A percentile compares a stretch with the other conserved stretches of the same genome.
These are phyloP conservation scores for Hepsetus odoe DNA, from an alignment of 2,113 vertebrate species.

Conservation along the genomic window DNA sequence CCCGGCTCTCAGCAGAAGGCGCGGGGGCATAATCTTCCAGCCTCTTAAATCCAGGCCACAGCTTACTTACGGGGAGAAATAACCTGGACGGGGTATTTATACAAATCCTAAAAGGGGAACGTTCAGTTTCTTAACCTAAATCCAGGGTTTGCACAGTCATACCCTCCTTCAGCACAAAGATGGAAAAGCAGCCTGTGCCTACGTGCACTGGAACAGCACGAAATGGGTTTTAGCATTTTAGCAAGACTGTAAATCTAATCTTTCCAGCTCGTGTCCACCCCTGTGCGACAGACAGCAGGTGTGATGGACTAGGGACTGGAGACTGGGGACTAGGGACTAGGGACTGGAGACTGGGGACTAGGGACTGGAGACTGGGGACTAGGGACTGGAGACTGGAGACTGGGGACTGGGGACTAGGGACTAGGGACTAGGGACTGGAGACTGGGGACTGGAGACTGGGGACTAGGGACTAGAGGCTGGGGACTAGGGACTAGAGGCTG, in stretches of 20 bases:
- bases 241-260: neutral
- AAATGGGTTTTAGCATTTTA: neutral
- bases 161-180: neutral
- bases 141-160: neutral
- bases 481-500: no score
- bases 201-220: neutral
- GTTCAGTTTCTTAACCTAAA: constrained; percentile 7
- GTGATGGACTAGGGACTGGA: no score
- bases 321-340: no score
- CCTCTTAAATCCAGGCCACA: constrained; percentile 37
- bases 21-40: constrained; percentile 36
- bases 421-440: no score
- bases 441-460: no score
- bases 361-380: no score
- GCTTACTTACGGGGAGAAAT: constrained; percentile 35
- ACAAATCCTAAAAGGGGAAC: constrained; percentile 13
- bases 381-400: no score
- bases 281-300: neutral
- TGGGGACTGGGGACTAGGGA: no score
- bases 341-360: no score
- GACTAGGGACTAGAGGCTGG: no score
- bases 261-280: neutral
- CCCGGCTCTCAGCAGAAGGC: neutral
- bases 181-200: neutral
- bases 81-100: constrained; percentile 25